Base-by-base conservation (phyloP, 2,888 invertebrate genomes). In the Drosophila meridiana region DNA sequence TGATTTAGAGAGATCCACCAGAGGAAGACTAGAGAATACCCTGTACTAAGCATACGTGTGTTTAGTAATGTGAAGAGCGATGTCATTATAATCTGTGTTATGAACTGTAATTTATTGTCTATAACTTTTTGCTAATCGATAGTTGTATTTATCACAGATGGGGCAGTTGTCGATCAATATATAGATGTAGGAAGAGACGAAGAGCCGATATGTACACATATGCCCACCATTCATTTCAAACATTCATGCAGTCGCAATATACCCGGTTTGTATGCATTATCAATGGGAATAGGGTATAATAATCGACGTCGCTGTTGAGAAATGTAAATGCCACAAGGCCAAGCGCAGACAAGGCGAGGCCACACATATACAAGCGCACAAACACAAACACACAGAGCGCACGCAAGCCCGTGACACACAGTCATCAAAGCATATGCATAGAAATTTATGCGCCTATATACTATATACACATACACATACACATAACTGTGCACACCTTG, bases 271-370 rank as follows among this genome's bases (percentile, higher is more conserved):
- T n/a, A 13, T 14, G 11, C 42, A 26, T 45, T 28, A 45, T 57
- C 32, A 57, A 32, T 45, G 26, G 58, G 45, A 34, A 58, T 34
- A 47, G 58, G 45, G 58, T 58, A 58, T 45, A 45, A 36, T 28
- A 58, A 79, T 65, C 76, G 61, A 71, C 80, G 62, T 68, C 74
- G 73, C 80, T 80, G 81, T 83, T 88, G 82, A 83, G 85, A 85
- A 85, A 88, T 88, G 88, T 86, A 84, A 88, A 90, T 82, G 87
- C 87, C 83, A 86, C 90, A 90, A 88, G 90, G 89, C 89, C 90
- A 88, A 84, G 84, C 87, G 82, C 85, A 85, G 85, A 83, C 85
- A 86, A 87, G 86, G 87, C 89, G 89, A 89, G 88, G 89, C 89
- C 87, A 72, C 74, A 78, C 40, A 63, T n/a, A 69, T 50, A 69